Evolutionary conservation across 2,113 vertebrate genomes (phyloP), one percentile per base, ranked within the genome.

Genomic region (Coregonus clupeaformis): DNA sequence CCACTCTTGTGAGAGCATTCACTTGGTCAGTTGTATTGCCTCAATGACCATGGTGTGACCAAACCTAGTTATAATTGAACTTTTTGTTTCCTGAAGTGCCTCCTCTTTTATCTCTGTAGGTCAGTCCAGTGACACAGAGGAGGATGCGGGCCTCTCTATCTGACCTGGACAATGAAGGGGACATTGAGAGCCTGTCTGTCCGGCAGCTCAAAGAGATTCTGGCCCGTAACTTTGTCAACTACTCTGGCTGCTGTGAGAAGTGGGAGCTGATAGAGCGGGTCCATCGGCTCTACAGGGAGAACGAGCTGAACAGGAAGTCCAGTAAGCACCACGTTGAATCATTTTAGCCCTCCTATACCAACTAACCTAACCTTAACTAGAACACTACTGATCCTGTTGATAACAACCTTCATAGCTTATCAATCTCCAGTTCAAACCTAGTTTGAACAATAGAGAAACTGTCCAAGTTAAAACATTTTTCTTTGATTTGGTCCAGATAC

Each of bases 251-350:
- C 90, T 99, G 97, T 85, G 98, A 99, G 90, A 98, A 99, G 83
- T 99, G 97, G 97, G 98, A 99, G 87, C 94, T 99, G 74, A 90
- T 98, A 88, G 97, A 99, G 81, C 95, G 96, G 85, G 98, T 99
- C 66, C 95, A 94, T 88, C 94, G 97, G 4, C 92, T 99, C 0
- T 99, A 98, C 93, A 93, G 93, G 84, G 97, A 99, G 77, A 96
- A 90, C 0, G 92, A 97, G 87, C 94, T 94, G 78, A 98, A 98
- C 90, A 93, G 96, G 81, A 97, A 93, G 84, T 96, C 96, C 77
- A 93, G 98, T 99, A 90, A 75, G 96, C 73, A 11, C n/a, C 27
- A 24, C n/a, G 11, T 27, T 64, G 49, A 73, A 20, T 45, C 11
- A 18, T 20, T 52, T 52, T 52, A 52, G 2, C 3, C 6, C 20